Percentiles rank a stretch among this genome's conserved stretches.
Evolutionary conservation across 2,797 vertebrate genomes (phyloP).

Genomic region (Oreonectes daqikongensis): DNA sequence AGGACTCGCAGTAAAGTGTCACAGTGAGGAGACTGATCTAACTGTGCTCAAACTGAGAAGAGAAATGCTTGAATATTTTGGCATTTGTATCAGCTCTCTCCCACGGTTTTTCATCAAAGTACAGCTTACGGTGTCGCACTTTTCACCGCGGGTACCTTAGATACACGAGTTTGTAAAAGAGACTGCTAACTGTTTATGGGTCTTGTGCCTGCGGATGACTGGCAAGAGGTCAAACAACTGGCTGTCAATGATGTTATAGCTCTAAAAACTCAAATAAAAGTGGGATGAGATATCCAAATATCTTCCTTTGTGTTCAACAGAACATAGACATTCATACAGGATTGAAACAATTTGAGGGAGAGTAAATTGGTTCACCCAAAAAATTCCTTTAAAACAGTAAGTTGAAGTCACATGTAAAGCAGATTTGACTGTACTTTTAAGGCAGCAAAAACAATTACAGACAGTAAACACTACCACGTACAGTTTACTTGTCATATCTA

Average conservation of each 20-base stretch:
- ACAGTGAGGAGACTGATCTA: slow-evolving; percentile 10
- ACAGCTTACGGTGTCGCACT: background rate
- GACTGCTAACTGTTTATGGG: slow-evolving; percentile 10
- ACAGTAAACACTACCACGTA: too few species aligned
- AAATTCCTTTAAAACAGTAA: too few species aligned
- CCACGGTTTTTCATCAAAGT: slow-evolving; percentile 36
- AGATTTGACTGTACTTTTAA: too few species aligned
- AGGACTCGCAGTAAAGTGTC: slow-evolving; percentile 13
- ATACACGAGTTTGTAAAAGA: background rate
- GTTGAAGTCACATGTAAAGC: too few species aligned
- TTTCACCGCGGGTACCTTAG: background rate
- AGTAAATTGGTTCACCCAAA: too few species aligned
- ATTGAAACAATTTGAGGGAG: too few species aligned
- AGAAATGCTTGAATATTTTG: slow-evolving; percentile 31
- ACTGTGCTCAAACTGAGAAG: slow-evolving; percentile 31
- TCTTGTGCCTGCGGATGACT: slow-evolving; percentile 2
- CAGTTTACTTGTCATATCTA: too few species aligned
- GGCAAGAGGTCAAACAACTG: slow-evolving; percentile 17
- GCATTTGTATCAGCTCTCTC: slow-evolving; percentile 23
- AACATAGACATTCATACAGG: too few species aligned
- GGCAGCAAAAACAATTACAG: too few species aligned
- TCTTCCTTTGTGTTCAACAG: too few species aligned
- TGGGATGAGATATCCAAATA: too few species aligned
- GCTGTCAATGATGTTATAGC: background rate
- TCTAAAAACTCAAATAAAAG: too few species aligned